phyloP scores from a whole-genome alignment of 2,888 invertebrate species.

The Pollenia amentaria region DNA sequence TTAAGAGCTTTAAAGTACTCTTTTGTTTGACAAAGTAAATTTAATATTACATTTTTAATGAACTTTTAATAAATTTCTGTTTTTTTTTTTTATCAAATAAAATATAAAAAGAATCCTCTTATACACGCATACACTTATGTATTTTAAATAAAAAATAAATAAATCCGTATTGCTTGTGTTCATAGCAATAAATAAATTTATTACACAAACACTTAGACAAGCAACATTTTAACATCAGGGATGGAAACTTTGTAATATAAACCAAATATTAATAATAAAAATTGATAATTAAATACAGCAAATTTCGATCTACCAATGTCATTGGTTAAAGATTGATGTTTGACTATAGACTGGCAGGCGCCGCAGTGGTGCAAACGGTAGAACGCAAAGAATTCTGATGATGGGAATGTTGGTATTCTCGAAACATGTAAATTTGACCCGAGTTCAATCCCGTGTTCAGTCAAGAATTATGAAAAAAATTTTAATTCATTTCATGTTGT shows the following conservation, averaged over 20 bases:
- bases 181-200: background rate
- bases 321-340: too few species aligned
- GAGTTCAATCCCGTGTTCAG: too few species aligned
- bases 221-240: background rate
- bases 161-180: constrained; percentile 41
- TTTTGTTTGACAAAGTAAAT: constrained; percentile 14
- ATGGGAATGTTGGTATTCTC: too few species aligned
- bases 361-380: too few species aligned
- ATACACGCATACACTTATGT: background rate
- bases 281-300: too few species aligned
- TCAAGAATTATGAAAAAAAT: too few species aligned
- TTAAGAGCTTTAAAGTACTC: background rate
- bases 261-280: too few species aligned
- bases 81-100: constrained; percentile 12
- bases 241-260: background rate
- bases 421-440: too few species aligned
- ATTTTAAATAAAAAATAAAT: background rate
- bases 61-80: constrained; percentile 22
- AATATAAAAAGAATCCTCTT: constrained; percentile 39
- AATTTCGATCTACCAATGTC: too few species aligned
- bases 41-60: constrained; percentile 15
- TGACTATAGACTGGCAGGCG: too few species aligned
- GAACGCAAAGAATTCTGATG: too few species aligned
- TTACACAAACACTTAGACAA: background rate
- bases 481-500: too few species aligned